Conservation (phyloP, 2,113 vertebrate species). For the Stictonetta naevosa region DNA sequence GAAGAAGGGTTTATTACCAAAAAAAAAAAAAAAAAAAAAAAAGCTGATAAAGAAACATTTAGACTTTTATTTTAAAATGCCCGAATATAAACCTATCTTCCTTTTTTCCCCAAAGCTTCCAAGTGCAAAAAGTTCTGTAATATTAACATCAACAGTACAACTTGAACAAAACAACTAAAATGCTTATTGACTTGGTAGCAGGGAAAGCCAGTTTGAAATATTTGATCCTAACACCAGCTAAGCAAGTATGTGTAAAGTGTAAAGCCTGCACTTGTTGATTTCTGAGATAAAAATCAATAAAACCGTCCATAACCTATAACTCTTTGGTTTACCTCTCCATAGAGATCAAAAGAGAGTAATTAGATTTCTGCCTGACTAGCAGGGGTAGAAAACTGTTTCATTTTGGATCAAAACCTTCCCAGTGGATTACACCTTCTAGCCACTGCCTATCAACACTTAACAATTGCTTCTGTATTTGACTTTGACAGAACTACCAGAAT, state of each 20-base stretch:
- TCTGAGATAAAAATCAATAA: slow-evolving; percentile 81
- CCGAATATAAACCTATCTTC: background rate
- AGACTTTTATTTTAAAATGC: background rate
- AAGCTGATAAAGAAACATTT: background rate
- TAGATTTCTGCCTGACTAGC: slow-evolving; percentile 82
- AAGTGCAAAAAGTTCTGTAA: slow-evolving; percentile 54
- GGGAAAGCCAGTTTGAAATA: slow-evolving; percentile 73
- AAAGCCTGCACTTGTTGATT: slow-evolving; percentile 79
- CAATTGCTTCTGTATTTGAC: slow-evolving; percentile 74
- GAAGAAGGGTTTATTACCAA: background rate
- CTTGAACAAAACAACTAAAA: slow-evolving; percentile 73
- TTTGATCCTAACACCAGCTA: slow-evolving; percentile 77
- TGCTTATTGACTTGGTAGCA: slow-evolving; percentile 71
- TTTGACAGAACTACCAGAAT: slow-evolving; percentile 75
- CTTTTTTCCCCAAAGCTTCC: background rate
- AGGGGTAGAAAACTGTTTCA: slow-evolving; percentile 75
- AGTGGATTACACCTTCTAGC: slow-evolving; percentile 70
- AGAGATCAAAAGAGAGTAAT: slow-evolving; percentile 79
- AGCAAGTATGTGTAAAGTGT: slow-evolving; percentile 77
- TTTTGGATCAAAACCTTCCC: slow-evolving; percentile 79
- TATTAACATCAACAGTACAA: slow-evolving; percentile 44
- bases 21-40: no score
- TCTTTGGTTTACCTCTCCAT: slow-evolving; percentile 74
- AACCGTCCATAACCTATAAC: slow-evolving; percentile 75
- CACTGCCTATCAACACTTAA: slow-evolving; percentile 72